Conservation (phyloP, 2,113 vertebrate species). For the Dendrocopos noguchii region DNA sequence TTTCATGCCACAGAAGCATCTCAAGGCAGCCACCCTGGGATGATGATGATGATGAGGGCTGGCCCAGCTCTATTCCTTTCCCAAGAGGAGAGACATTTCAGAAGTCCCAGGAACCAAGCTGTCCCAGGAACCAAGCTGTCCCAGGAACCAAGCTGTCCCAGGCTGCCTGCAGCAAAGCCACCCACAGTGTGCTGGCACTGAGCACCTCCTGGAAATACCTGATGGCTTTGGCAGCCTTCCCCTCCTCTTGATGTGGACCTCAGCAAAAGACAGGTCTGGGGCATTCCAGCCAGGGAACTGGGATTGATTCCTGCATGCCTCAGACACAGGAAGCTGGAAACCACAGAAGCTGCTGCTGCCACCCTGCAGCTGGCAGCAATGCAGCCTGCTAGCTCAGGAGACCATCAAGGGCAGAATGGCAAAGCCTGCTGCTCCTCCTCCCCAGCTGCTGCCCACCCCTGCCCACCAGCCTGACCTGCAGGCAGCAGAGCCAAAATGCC, state of each 20-base stretch:
- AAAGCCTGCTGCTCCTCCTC: not conserved
- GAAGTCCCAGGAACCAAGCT: not conserved
- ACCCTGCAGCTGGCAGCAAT: rapidly evolving
- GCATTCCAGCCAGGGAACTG: rapidly evolving
- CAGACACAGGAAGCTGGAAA: not conserved
- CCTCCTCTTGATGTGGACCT: not conserved
- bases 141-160: not conserved
- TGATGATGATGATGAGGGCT: rapidly evolving
- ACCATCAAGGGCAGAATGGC: not conserved
- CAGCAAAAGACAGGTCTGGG: not conserved
- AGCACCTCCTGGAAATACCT: not conserved
- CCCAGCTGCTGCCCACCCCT: not conserved
- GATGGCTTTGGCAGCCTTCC: not conserved
- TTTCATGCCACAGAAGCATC: not conserved
- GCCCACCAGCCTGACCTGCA: not conserved
- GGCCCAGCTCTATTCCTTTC: not conserved
- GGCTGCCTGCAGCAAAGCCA: not conserved
- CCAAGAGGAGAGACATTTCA: not conserved
- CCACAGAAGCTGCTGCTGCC: not conserved
- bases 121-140: not conserved
- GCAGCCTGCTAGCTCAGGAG: not conserved
- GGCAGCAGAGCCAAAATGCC: not conserved
- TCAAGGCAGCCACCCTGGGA: not conserved
- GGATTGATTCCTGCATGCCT: not conserved
- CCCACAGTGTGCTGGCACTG: not conserved